These are phyloP conservation scores for Theonella swinhoei DNA, from an alignment of 37 sponge, comb jelly and placozoan genomes.

Conservation along the genomic window DNA sequence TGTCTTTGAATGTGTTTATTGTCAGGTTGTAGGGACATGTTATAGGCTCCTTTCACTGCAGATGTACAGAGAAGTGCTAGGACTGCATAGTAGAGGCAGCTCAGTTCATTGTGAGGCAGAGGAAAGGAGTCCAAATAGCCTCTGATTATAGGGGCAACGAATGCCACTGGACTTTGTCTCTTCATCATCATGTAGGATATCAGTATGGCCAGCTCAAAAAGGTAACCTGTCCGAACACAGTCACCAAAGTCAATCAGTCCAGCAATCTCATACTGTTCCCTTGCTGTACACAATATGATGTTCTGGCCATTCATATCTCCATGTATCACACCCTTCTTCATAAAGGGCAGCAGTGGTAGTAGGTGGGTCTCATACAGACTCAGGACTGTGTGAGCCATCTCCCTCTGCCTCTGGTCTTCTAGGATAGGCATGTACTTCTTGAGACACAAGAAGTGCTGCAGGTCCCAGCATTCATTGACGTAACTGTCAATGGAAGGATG, in stretches of 20 bases:
- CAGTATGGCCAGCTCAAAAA: conserved; percentile 46
- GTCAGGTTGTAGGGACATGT: neutral
- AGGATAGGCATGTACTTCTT: neutral
- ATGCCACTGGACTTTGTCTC: neutral
- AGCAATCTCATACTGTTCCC: neutral
- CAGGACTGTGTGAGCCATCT: conserved; percentile 26
- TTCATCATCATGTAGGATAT: conserved; percentile 15
- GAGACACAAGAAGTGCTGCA: conserved; percentile 19
- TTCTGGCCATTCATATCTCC: conserved; percentile 43
- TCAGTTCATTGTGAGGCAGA: conserved; percentile 5
- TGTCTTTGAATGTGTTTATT: neutral
- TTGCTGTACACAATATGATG: neutral
- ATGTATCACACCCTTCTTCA: conserved; percentile 38
- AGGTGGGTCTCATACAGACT: conserved; percentile 13
- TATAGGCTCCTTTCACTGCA: neutral
- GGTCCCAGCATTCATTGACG: conserved; percentile 15
- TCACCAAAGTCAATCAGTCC: conserved; percentile 53
- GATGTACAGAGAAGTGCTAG: conserved; percentile 17
- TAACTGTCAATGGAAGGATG: conserved; percentile 25
- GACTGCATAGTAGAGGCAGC: conserved; percentile 25
- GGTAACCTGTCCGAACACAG: neutral
- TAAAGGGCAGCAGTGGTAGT: conserved; percentile 19
- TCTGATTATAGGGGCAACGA: conserved; percentile 7
- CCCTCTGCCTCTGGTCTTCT: neutral
- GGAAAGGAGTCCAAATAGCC: conserved; percentile 36